These are phyloP conservation scores for Halictus quadricinctus DNA, from an alignment of 2,888 invertebrate genomes.

Conservation along the genomic window DNA sequence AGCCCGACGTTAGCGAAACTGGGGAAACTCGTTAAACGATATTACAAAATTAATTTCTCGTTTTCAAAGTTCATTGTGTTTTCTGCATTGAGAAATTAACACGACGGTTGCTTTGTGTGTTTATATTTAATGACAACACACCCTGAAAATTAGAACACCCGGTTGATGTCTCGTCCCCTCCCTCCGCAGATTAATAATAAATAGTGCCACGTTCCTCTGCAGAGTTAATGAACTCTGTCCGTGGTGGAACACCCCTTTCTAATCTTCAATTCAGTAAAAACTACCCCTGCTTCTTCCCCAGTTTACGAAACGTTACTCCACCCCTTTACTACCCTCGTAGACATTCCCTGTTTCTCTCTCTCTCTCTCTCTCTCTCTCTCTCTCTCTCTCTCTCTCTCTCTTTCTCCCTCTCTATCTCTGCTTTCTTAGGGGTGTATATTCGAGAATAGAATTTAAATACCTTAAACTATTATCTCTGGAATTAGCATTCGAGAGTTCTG, in stretches of 20 bases:
- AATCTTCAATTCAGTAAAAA: constrained; percentile 18
- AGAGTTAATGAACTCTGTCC: constrained; percentile 13
- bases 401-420: no score
- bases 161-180: background rate
- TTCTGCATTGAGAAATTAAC: background rate
- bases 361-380: no score
- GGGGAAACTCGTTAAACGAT: background rate
- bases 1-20: background rate
- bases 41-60: background rate
- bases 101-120: background rate
- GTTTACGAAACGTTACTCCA: constrained; percentile 6
- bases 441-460: constrained; percentile 13
- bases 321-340: constrained; percentile 1
- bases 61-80: background rate
- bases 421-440: background rate
- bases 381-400: no score
- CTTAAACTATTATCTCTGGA: constrained; percentile 1
- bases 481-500: background rate
- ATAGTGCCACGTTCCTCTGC: constrained; percentile 8
- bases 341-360: background rate
- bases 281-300: constrained; percentile 1
- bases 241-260: background rate
- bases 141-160: constrained; percentile 1
- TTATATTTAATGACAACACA: background rate
- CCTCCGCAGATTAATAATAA: constrained; percentile 5